Conservation (phyloP, 2,113 vertebrate species). For the Pachypanchax playfairii region DNA sequence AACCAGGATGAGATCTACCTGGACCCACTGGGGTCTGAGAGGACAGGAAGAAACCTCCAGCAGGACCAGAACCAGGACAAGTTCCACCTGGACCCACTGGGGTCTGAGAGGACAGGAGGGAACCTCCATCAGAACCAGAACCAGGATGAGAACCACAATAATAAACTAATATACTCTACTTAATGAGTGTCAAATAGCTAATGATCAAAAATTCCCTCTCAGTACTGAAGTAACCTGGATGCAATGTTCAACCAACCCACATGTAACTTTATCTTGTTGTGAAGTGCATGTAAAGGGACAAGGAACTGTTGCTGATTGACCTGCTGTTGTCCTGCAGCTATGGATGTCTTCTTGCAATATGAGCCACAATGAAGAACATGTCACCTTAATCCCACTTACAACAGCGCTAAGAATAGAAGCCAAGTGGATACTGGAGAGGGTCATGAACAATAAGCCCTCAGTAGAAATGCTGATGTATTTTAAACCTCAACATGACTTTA, state of each 20-base stretch:
- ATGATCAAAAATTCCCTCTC: no score
- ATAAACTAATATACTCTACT: no score
- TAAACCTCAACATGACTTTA: constrained; percentile 51
- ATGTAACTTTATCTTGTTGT: constrained; percentile 30
- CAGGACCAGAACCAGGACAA: no score
- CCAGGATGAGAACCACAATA: no score
- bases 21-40: no score
- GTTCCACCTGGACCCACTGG: no score
- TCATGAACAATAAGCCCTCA: constrained; percentile 53
- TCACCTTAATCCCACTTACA: constrained; percentile 66
- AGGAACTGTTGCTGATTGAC: constrained; percentile 42
- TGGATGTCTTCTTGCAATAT: constrained; percentile 58
- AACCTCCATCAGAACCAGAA: no score
- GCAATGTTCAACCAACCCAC: background rate
- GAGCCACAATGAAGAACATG: constrained; percentile 65
- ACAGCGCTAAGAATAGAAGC: constrained; percentile 72
- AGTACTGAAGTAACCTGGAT: no score
- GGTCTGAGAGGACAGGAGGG: no score
- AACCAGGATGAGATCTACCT: no score
- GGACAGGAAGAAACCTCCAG: no score
- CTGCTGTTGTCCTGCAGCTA: constrained; percentile 36
- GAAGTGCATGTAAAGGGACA: constrained; percentile 40
- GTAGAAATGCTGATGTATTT: constrained; percentile 57
- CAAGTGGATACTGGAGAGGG: constrained; percentile 68
- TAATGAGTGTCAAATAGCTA: no score